Conservation (phyloP, 2,888 invertebrate genomes). For the Biston stratarius region DNA sequence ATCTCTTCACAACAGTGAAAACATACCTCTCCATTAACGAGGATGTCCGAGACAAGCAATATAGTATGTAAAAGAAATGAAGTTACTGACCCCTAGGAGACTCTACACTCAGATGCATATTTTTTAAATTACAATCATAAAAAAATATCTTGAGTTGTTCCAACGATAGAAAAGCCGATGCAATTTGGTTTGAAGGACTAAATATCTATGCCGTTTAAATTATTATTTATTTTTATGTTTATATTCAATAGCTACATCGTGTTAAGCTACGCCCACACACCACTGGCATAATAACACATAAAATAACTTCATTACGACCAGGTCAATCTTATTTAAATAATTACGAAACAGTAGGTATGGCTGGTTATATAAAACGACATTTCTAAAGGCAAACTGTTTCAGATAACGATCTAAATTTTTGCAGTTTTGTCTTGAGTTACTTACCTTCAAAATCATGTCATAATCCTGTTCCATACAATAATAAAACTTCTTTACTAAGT, state of each 20-base stretch:
- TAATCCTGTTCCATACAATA: slow-evolving; percentile 25
- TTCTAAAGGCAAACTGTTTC: slow-evolving; percentile 34
- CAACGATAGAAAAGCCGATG: neutral
- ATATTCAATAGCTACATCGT: slow-evolving; percentile 6
- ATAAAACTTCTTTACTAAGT: slow-evolving; percentile 37
- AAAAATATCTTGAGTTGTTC: neutral
- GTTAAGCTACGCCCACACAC: slow-evolving; percentile 33
- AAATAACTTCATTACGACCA: slow-evolving; percentile 36
- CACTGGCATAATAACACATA: slow-evolving; percentile 24
- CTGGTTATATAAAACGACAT: slow-evolving; percentile 35
- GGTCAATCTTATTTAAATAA: slow-evolving; percentile 42
- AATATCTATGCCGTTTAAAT: neutral
- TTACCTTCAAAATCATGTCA: slow-evolving; percentile 1
- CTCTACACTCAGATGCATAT: too few species aligned
- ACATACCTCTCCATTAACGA: too few species aligned
- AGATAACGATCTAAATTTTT: slow-evolving; percentile 18
- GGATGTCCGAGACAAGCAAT: too few species aligned
- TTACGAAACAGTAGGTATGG: slow-evolving; percentile 34
- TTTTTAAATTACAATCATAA: too few species aligned
- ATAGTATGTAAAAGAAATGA: too few species aligned
- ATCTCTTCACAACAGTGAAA: too few species aligned
- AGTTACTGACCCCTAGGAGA: too few species aligned
- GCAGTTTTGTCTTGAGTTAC: neutral
- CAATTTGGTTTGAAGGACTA: slow-evolving; percentile 1
- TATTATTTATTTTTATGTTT: neutral